These are phyloP conservation scores for Corynorhinus townsendii DNA, from an alignment of 2,113 vertebrate genomes.

Conservation along the genomic window DNA sequence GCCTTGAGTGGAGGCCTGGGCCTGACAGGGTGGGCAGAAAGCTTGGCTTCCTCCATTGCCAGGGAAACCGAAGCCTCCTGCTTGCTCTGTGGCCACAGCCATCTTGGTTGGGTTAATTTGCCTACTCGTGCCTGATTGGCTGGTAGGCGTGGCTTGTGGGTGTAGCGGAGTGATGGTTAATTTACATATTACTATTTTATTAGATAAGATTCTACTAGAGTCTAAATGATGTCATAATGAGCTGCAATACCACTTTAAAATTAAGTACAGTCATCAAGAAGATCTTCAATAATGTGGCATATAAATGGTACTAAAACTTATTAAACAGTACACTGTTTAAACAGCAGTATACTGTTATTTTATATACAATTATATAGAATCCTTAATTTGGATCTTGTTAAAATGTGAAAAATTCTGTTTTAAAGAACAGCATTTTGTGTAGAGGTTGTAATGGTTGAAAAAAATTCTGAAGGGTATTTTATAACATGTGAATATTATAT, in stretches of 20 bases:
- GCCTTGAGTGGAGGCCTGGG: no score
- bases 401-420: not conserved
- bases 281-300: not conserved
- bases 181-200: no score
- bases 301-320: not conserved
- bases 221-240: constrained; percentile 2
- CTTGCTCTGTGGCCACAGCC: no score
- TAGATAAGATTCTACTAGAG: not conserved
- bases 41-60: no score
- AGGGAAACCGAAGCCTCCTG: no score
- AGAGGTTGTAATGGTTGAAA: not conserved
- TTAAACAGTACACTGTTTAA: not conserved
- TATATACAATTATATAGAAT: not conserved
- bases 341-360: not conserved
- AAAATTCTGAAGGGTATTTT: not conserved
- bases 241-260: not conserved
- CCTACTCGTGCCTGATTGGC: no score
- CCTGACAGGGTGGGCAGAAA: no score
- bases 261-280: not conserved
- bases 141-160: no score
- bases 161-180: no score
- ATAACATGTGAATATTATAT: not conserved
- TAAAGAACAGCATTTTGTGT: not conserved
- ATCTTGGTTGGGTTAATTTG: no score
- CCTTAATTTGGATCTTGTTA: not conserved